These are phyloP conservation scores for Penaeus vannamei DNA, from an alignment of 1,140 invertebrate genomes.

Conservation along the genomic window DNA sequence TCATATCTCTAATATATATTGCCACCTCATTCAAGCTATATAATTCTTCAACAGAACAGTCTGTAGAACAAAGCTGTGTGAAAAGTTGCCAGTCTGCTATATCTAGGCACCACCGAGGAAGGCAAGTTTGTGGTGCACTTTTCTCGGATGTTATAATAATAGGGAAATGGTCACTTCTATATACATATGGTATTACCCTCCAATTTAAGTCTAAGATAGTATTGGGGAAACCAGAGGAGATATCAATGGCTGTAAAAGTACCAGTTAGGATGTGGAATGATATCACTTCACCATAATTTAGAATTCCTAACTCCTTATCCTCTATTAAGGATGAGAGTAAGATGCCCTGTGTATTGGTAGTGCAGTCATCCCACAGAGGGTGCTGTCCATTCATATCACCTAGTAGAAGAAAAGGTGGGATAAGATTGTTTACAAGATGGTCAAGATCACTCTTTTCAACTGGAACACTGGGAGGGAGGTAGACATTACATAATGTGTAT, in stretches of 20 bases:
- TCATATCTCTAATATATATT: no score
- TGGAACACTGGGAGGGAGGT: no score
- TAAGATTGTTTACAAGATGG: no score
- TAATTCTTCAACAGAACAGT: no score
- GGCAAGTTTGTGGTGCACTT: no score
- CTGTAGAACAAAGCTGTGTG: no score
- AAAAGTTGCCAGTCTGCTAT: no score
- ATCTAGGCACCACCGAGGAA: no score
- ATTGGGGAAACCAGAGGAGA: neutral
- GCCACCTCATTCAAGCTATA: no score
- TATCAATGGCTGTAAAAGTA: conserved; percentile 10
- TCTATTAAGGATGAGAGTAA: neutral
- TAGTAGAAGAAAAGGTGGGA: neutral
- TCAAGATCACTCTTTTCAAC: no score
- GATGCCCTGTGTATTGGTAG: neutral
- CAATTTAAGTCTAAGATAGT: conserved; percentile 1
- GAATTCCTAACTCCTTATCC: conserved; percentile 10
- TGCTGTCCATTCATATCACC: neutral
- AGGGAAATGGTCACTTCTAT: conserved; percentile 50
- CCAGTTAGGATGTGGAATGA: neutral
- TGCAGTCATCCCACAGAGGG: neutral
- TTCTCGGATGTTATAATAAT: neutral
- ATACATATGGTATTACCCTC: conserved; percentile 5
- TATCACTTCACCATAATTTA: neutral
- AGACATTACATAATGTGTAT: neutral